phyloP scores from a whole-genome alignment of 2,113 vertebrate genomes.

The Hiodon alosoides region DNA sequence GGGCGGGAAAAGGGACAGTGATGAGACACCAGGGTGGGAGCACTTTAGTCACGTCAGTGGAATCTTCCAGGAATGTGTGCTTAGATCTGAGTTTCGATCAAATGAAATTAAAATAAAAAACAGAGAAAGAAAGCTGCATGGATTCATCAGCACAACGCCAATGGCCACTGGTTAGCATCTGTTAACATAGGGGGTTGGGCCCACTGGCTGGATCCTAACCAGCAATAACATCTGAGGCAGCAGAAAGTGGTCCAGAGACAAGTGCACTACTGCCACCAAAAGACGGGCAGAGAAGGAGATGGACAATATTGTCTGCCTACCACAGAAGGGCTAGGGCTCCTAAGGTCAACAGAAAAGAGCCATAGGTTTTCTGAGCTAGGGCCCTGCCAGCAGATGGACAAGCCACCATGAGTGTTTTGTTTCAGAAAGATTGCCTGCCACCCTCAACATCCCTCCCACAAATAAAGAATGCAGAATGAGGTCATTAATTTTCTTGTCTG shows the following conservation, averaged over 20 bases:
- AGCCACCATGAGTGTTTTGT: conserved; percentile 45
- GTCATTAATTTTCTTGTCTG: conserved; percentile 68
- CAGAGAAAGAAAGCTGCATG: background rate
- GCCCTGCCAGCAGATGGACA: conserved; percentile 50
- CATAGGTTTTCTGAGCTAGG: conserved; percentile 22
- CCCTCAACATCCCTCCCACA: conserved; percentile 34
- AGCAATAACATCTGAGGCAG: too few relatives aligned
- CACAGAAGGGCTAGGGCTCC: too few relatives aligned
- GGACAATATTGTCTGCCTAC: too few relatives aligned
- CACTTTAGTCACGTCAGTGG: background rate
- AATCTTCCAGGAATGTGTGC: background rate
- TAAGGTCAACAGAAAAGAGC: background rate
- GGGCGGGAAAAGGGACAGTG: background rate
- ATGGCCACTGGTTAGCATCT: too few relatives aligned
- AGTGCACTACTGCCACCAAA: too few relatives aligned
- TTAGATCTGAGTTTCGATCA: background rate
- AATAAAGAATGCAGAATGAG: conserved; percentile 50
- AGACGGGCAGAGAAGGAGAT: too few relatives aligned
- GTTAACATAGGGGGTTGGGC: too few relatives aligned
- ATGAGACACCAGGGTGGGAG: background rate
- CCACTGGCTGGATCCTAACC: too few relatives aligned
- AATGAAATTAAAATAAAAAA: background rate
- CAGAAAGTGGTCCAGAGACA: too few relatives aligned
- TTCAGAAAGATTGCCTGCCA: conserved; percentile 43
- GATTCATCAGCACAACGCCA: too few relatives aligned